phyloP scores from a whole-genome alignment of 2,797 vertebrate species.

The Phoeniculus purpureus region DNA sequence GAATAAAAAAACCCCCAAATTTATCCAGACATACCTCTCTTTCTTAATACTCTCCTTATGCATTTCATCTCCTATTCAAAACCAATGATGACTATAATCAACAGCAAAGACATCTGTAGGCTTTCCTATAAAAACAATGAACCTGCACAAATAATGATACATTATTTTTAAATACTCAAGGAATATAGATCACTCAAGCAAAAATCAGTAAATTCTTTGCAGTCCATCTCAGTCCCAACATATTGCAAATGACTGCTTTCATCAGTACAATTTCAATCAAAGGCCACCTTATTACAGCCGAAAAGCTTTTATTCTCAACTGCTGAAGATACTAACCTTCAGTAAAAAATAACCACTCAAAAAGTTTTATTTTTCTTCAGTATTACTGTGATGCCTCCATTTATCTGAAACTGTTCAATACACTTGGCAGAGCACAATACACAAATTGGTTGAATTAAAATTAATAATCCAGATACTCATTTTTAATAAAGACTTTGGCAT shows the following conservation, averaged over 20 bases:
- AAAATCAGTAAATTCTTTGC: not conserved
- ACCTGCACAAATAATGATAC: not conserved
- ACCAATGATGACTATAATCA: conserved; percentile 23
- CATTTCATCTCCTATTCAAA: conserved; percentile 19
- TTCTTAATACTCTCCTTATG: conserved; percentile 72
- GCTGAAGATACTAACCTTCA: not conserved
- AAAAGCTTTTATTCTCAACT: not conserved
- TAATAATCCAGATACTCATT: not conserved
- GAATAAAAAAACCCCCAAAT: conserved; percentile 52
- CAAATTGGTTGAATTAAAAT: not conserved
- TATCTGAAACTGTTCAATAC: not conserved
- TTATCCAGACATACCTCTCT: conserved; percentile 56
- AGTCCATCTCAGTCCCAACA: not conserved
- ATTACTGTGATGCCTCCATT: not conserved
- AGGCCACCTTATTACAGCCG: not conserved
- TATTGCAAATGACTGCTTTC: not conserved
- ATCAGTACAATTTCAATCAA: not conserved
- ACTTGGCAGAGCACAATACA: not conserved
- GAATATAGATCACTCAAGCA: too few relatives aligned
- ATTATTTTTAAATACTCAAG: not conserved
- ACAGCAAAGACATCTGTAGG: conserved; percentile 25
- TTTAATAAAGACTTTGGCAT: not conserved
- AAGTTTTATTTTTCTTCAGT: not conserved
- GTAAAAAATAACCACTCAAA: not conserved
- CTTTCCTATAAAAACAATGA: not conserved